Evolutionary conservation across 2,113 vertebrate species (phyloP), one percentile per base, ranked within the genome.

Genomic region (Oreochromis spilurus): DNA sequence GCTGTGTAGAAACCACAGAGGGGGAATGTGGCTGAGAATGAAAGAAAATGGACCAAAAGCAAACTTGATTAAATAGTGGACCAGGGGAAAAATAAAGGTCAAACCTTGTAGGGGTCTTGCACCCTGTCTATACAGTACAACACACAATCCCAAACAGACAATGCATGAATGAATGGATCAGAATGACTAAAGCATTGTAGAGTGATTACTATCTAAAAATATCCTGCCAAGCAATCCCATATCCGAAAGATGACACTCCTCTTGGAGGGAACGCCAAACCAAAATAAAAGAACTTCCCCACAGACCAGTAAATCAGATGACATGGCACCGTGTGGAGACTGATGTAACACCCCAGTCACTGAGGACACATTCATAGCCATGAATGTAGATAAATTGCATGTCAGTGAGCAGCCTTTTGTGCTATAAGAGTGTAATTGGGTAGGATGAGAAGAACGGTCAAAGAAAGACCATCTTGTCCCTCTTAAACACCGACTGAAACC

Each of bases 211-310:
- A 72, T 36, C 94, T 93, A 95, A 92, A 94, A 91, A 95, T 94
- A 93, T 87, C 29, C 82, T 57, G 58, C 67, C 82, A 48, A 91
- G 90, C 82, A 82, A 87, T 79, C 88, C 89, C 85, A 88, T 89
- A 89, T 91, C 84, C 52, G 93, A 96, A 94, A 96, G 93, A 93
- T 91, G 95, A 96, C 93, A 93, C 95, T 89, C 88, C 83, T 81
- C 91, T 83, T 14, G 67, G 72, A 90, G 87, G 88, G 87, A 88
- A 36, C 14, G 83, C 92, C 86, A 62, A 80, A 91, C 94, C 89
- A 96, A 96, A 96, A 96, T 96, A 95, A 95, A 95, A 96, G 93
- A 90, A 91, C 93, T 94, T 94, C 93, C 92, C 93, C 81, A 85
- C 81, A 89, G 93, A 89, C 83, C 87, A 84, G 88, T 94, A 94